These are phyloP conservation scores for Globodera ellingtonae DNA, from an alignment of 1,140 invertebrate species.

Conservation along the genomic window DNA sequence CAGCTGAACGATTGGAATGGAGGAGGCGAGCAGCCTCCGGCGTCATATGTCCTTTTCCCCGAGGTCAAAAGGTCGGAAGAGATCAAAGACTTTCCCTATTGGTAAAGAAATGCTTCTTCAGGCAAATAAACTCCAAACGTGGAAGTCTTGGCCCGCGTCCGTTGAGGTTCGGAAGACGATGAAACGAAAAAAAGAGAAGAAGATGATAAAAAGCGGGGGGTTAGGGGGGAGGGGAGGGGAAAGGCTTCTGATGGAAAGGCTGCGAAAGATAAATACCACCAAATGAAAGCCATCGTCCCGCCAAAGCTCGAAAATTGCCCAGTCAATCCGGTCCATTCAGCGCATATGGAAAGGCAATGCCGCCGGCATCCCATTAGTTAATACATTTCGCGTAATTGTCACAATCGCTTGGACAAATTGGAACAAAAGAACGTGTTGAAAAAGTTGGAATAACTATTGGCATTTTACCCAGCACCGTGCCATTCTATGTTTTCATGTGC, in stretches of 20 bases:
- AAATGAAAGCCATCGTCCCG: too few species aligned
- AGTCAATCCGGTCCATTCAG: too few species aligned
- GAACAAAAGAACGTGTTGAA: too few species aligned
- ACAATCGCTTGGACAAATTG: too few species aligned
- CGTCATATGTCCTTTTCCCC: background rate
- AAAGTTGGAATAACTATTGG: too few species aligned
- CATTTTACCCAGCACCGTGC: too few species aligned
- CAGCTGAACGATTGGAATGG: background rate
- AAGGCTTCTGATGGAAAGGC: background rate
- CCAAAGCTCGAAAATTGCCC: too few species aligned
- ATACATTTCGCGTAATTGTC: too few species aligned
- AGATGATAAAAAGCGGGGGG: background rate
- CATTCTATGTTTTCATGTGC: too few species aligned
- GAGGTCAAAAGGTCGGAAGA: background rate
- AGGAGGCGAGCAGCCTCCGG: background rate
- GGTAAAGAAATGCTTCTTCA: background rate
- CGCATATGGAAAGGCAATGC: too few species aligned
- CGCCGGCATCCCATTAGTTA: too few species aligned
- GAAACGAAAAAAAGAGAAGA: background rate
- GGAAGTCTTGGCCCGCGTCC: slow-evolving; percentile 30
- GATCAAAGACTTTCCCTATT: background rate
- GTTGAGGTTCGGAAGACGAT: slow-evolving; percentile 16
- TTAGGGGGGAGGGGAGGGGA: background rate
- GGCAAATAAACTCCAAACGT: slow-evolving; percentile 1
- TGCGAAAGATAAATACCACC: too few species aligned